Percentiles rank a stretch among this genome's conserved stretches.
Evolutionary conservation across 2,113 vertebrate genomes (phyloP).

Genomic region (Lasiurus borealis): DNA sequence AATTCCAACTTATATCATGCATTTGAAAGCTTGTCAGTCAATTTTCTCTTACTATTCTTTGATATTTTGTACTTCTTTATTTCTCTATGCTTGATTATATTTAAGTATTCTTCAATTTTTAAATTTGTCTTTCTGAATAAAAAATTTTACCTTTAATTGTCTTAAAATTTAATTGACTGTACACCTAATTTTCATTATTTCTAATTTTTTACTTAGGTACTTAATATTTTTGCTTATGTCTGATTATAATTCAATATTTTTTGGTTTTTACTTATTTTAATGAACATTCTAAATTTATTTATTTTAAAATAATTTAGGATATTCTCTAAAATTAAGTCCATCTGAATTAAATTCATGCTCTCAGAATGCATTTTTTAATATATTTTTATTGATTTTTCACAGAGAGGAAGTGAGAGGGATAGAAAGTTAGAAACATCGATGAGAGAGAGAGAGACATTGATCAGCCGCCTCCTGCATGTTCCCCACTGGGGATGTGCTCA

Average conservation of each 20-base stretch:
- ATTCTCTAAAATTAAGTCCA: background rate
- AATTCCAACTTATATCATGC: background rate
- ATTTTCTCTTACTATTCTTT: background rate
- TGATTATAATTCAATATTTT: background rate
- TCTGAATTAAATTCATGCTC: background rate
- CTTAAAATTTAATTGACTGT: background rate
- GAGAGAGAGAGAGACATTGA: too few relatives aligned
- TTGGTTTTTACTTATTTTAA: background rate
- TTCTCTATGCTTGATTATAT: background rate
- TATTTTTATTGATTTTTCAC: too few relatives aligned
- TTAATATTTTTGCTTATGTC: background rate
- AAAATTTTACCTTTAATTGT: background rate
- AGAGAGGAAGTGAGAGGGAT: too few relatives aligned
- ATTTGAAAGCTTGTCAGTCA: background rate
- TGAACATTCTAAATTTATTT: background rate
- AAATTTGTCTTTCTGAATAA: background rate
- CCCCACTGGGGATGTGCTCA: too few relatives aligned
- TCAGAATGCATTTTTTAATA: background rate
- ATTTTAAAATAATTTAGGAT: background rate
- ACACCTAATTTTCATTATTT: background rate
- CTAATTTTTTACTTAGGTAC: background rate
- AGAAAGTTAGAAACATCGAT: too few relatives aligned
- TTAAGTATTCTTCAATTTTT: background rate
- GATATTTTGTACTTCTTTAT: background rate
- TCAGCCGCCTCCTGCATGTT: too few relatives aligned